Conservation (phyloP, 2,797 vertebrate species). For the Aldrovandia affinis region DNA sequence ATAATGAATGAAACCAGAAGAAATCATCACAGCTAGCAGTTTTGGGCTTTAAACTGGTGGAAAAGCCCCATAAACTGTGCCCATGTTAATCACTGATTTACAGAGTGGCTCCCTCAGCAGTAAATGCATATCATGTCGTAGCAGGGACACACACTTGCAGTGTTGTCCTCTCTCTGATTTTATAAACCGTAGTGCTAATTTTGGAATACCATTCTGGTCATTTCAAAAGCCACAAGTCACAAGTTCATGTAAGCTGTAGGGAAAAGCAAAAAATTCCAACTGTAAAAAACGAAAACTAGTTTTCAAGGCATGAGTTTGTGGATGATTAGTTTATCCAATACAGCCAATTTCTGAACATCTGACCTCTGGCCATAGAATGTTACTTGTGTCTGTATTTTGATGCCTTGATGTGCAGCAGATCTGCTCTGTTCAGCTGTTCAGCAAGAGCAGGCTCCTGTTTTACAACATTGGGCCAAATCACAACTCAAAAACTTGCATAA, state of each 20-base stretch:
- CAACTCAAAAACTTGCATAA: not conserved
- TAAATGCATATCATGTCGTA: not conserved
- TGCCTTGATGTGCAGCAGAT: not conserved
- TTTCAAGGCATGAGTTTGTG: not conserved
- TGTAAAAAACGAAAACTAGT: not conserved
- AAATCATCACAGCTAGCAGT: too few relatives aligned
- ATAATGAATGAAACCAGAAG: too few relatives aligned
- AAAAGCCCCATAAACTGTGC: too few relatives aligned
- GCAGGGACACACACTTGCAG: not conserved
- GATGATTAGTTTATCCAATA: not conserved
- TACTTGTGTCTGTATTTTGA: not conserved
- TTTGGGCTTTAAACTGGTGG: too few relatives aligned
- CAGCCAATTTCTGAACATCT: not conserved
- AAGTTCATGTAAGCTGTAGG: not conserved
- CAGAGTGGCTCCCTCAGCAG: not conserved
- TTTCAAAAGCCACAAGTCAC: not conserved
- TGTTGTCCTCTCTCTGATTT: not conserved
- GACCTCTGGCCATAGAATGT: not conserved
- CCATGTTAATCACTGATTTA: not conserved
- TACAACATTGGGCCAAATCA: not conserved
- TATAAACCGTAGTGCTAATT: not conserved
- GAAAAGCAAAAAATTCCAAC: not conserved
- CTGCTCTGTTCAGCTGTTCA: not conserved
- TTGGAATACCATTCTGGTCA: not conserved
- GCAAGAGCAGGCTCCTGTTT: not conserved